Base-by-base conservation (phyloP, 2,797 vertebrate genomes). In the Mormyrops boulengeri region DNA sequence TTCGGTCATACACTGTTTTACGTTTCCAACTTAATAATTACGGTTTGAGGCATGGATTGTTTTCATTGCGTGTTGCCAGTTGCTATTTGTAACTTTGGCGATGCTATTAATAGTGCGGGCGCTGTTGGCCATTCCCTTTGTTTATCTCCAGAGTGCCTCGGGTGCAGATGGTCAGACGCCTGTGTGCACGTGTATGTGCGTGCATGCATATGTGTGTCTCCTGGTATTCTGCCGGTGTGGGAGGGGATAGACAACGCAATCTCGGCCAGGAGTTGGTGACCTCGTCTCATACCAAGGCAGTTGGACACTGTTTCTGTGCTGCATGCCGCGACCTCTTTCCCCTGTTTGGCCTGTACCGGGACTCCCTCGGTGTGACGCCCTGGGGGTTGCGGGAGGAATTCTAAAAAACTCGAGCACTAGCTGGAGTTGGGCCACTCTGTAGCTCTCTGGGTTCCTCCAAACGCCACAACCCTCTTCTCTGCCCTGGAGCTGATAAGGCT, bases 221-320 rank as follows among this genome's bases (percentile, higher is more conserved):
- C 47, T 84, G 34, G 89, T 34, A 14, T 88, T 89, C 73, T 77
- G 41, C 66, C 69, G 88, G 92, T 88, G 89, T 53, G 60, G 38
- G 47, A 88, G 88, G 69, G 60, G 87, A 85, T 87, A 87, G 87
- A 80, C 90, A 82, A 8, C 41, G 53, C 19, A 44, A 7, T 7
- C 44, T 50, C 85, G 90, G 88, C 87, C 12, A n/a, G n/a, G 14
- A 87, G 91, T 89, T 85, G 88, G 3, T 53, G 52, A 69, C 90
- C 88, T 91, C 89, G 89, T 88, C 50, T 85, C 89, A 62, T 30
- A 17, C 57, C 49, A 14, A 52, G 85, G 77, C 55, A 47, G 66
- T 90, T 87, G 69, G 62, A 88, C 89, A 8, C 44, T 41, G 14
- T 34, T 55, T 88, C 44, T 87, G 34, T 80, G 5, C 14, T 17